These are phyloP conservation scores for Ormyrus pomaceus DNA, from an alignment of 2,888 invertebrate genomes.

Conservation along the genomic window DNA sequence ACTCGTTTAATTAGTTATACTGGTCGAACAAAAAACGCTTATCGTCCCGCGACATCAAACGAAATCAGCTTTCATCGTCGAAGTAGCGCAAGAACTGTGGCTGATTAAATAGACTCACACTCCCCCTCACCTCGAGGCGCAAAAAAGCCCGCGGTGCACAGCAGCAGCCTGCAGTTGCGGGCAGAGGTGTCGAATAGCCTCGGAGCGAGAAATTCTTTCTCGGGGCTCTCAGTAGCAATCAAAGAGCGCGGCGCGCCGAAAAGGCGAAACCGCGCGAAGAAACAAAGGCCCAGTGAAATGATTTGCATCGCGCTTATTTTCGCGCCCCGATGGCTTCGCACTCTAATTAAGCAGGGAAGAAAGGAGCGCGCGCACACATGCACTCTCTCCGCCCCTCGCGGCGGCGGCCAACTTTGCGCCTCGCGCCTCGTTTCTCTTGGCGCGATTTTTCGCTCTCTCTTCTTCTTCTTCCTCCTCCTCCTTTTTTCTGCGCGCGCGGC, in stretches of 20 bases:
- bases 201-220: constrained; percentile 11
- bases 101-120: no score
- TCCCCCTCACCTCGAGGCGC: no score
- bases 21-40: constrained; percentile 20
- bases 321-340: constrained; percentile 42
- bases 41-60: constrained; percentile 37
- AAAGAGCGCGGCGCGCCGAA: neutral
- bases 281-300: constrained; percentile 22
- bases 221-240: neutral
- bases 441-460: constrained; percentile 9
- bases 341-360: constrained; percentile 50
- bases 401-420: constrained; percentile 19
- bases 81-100: no score
- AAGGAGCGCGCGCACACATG: neutral
- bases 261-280: constrained; percentile 1
- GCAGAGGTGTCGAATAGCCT: no score
- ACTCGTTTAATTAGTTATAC: constrained; percentile 38
- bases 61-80: neutral
- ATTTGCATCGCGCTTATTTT: constrained; percentile 13
- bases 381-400: constrained; percentile 4
- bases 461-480: neutral
- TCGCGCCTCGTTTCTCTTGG: neutral
- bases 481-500: constrained; percentile 60
- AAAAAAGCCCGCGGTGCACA: no score
- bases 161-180: no score